Conservation (phyloP, 2,797 vertebrate genomes). For the Acrossocheilus wenchowensis region DNA sequence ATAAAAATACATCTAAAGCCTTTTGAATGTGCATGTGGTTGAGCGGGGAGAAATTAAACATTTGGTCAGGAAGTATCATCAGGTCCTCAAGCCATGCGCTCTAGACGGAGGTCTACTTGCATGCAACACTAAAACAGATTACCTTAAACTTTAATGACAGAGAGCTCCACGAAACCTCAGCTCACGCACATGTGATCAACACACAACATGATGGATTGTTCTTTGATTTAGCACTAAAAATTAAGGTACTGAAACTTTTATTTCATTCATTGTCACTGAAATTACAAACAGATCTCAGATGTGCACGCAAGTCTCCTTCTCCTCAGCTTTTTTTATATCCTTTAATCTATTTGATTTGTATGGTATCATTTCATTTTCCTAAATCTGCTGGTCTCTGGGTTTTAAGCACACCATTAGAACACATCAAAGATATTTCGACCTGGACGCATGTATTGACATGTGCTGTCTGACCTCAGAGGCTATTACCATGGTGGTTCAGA, state of each 20-base stretch:
- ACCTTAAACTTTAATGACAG: conserved; percentile 50
- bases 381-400: conserved; percentile 30
- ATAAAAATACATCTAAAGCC: conserved; percentile 44
- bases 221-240: conserved; percentile 51
- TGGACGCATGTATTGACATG: conserved; percentile 15
- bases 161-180: conserved; percentile 7
- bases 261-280: conserved; percentile 37
- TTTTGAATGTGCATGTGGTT: conserved; percentile 41
- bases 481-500: conserved; percentile 29
- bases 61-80: conserved; percentile 54
- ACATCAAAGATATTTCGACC: conserved; percentile 43
- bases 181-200: background rate
- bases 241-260: conserved; percentile 58
- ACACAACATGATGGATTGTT: conserved; percentile 12
- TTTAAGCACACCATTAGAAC: conserved; percentile 58
- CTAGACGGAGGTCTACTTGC: conserved; percentile 46
- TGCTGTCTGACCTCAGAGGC: conserved; percentile 33
- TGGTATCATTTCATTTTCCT: conserved; percentile 56
- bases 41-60: conserved; percentile 46
- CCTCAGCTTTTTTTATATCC: conserved; percentile 55
- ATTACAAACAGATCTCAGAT: conserved; percentile 53
- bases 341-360: conserved; percentile 68
- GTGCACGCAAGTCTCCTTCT: conserved; percentile 38
- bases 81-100: conserved; percentile 41
- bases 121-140: conserved; percentile 46